phyloP scores from a whole-genome alignment of 2,797 vertebrate genomes.

The Enoplosus armatus region DNA sequence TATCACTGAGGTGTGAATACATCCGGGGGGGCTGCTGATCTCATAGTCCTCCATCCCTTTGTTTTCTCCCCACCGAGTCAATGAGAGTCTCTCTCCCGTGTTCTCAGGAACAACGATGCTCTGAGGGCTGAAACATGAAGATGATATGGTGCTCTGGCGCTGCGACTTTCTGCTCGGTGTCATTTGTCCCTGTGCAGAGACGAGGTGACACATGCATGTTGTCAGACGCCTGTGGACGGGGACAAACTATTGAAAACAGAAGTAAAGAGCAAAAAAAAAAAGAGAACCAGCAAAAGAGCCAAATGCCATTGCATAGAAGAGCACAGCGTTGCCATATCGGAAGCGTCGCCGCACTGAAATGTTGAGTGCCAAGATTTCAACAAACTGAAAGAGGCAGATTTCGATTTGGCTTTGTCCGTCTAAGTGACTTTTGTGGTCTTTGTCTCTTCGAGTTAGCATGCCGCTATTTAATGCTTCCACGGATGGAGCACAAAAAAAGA shows the following conservation, averaged over 20 bases:
- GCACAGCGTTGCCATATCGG: not conserved
- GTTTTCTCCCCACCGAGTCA: slow-evolving; percentile 18
- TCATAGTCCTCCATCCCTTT: slow-evolving; percentile 49
- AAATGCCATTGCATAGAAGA: not conserved
- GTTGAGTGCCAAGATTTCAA: slow-evolving; percentile 20
- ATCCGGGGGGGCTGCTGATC: slow-evolving; percentile 49
- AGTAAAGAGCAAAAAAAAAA: slow-evolving; percentile 1
- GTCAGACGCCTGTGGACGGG: slow-evolving; percentile 18
- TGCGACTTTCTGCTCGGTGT: slow-evolving; percentile 14
- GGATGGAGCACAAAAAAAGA: not conserved
- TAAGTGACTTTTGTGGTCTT: slow-evolving; percentile 51
- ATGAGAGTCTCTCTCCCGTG: slow-evolving; percentile 9
- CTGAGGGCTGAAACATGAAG: slow-evolving; percentile 8
- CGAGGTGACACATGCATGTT: slow-evolving; percentile 41
- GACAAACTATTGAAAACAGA: slow-evolving; percentile 12
- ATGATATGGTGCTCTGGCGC: slow-evolving; percentile 6
- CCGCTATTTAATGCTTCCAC: not conserved
- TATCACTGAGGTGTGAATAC: slow-evolving; percentile 73
- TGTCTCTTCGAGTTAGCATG: slow-evolving; percentile 33
- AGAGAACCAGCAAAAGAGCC: not conserved
- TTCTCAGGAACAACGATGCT: not conserved
- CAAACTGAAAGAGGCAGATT: slow-evolving; percentile 29
- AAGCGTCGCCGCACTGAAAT: not conserved
- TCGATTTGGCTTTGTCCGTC: slow-evolving; percentile 19
- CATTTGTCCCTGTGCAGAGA: slow-evolving; percentile 41